A percentile compares a stretch with the other conserved stretches of the same genome.
Evolutionary conservation across 1,140 invertebrate genomes (phyloP).

Genomic region (Drosophila azteca): DNA sequence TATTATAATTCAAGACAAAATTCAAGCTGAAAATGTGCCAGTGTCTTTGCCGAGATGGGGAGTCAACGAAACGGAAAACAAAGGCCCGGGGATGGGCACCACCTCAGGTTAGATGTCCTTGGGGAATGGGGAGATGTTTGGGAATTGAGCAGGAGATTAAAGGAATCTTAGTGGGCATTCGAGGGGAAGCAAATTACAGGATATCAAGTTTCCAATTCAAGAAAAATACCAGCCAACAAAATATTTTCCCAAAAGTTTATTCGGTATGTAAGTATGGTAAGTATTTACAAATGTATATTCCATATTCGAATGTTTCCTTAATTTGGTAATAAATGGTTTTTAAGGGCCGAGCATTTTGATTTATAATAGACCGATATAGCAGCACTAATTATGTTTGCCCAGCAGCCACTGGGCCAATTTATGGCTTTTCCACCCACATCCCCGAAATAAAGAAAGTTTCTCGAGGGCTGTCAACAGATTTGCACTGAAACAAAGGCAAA

Average conservation of each 20-base stretch:
- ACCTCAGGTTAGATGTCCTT: conserved; percentile 27
- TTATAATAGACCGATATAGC: conserved; percentile 40
- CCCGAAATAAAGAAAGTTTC: conserved; percentile 16
- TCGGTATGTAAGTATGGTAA: too few relatives aligned
- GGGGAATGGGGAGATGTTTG: background rate
- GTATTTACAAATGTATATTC: too few relatives aligned
- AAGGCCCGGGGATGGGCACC: conserved; percentile 2
- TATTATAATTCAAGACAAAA: conserved; percentile 41
- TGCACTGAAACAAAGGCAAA: conserved; percentile 19
- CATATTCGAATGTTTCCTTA: too few relatives aligned
- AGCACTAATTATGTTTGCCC: conserved; percentile 29
- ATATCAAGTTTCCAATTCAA: conserved; percentile 34
- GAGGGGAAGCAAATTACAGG: conserved; percentile 6
- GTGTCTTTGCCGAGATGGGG: conserved; percentile 28
- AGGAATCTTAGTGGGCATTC: conserved; percentile 13
- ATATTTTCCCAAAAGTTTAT: too few relatives aligned
- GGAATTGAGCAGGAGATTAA: conserved; percentile 27
- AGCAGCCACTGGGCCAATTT: conserved; percentile 48
- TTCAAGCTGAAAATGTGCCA: conserved; percentile 26
- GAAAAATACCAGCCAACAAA: conserved; percentile 5
- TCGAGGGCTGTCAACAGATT: conserved; percentile 41
- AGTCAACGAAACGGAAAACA: conserved; percentile 27
- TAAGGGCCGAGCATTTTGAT: conserved; percentile 7
- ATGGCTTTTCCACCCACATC: conserved; percentile 26
- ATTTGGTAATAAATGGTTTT: too few relatives aligned